Evolutionary conservation across 2,888 invertebrate genomes (phyloP).

Genomic region (Thereva nobilitata): DNA sequence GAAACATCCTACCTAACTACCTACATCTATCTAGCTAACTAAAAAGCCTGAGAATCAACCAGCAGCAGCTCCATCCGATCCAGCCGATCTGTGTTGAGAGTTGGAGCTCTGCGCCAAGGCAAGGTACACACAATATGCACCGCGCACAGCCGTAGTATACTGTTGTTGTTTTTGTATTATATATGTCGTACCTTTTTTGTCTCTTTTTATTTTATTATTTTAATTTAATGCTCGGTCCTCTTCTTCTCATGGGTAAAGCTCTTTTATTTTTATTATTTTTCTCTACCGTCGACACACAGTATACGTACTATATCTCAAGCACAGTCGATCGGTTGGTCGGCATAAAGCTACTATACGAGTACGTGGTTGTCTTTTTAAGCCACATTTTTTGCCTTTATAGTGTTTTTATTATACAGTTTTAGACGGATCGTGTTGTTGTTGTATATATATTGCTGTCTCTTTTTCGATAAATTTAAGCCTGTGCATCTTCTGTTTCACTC

Average conservation of each 20-base stretch:
- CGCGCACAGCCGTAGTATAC: no score
- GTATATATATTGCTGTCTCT: neutral
- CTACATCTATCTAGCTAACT: no score
- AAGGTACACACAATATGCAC: no score
- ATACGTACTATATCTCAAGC: no score
- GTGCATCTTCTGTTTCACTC: constrained; percentile 2
- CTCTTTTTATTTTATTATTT: constrained; percentile 30
- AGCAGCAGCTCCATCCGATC: no score
- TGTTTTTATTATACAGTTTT: constrained; percentile 31
- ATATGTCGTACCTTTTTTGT: neutral
- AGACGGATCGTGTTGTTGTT: constrained; percentile 16
- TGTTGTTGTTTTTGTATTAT: no score
- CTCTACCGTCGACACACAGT: constrained; percentile 12
- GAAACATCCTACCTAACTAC: no score
- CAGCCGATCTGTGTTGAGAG: no score
- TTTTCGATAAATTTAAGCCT: neutral
- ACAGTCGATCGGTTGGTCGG: constrained; percentile 8
- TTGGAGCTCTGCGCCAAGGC: no score
- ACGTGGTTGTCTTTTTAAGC: constrained; percentile 31
- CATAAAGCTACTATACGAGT: constrained; percentile 13
- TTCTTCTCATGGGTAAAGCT: neutral
- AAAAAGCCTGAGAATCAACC: no score
- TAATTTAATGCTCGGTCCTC: constrained; percentile 29
- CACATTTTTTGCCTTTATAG: constrained; percentile 13
- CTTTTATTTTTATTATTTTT: constrained; percentile 27